Evolutionary conservation across 2,888 invertebrate genomes (phyloP).

Genomic region (Gryllus longicercus): DNA sequence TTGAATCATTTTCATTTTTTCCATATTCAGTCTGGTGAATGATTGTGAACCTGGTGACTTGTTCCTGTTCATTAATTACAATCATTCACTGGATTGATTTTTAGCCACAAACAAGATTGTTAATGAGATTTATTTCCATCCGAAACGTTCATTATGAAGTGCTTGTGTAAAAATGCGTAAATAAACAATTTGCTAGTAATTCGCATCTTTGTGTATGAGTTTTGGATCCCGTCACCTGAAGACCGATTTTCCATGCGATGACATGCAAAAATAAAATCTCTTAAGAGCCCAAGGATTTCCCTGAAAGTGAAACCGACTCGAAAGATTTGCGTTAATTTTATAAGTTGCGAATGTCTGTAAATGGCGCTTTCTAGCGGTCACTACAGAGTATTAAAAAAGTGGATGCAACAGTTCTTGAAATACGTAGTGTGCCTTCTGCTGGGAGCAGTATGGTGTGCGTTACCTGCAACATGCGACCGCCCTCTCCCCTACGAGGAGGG

Average conservation of each 20-base stretch:
- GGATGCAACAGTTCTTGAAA: too few species aligned
- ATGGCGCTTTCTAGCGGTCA: too few species aligned
- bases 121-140: conserved; percentile 1
- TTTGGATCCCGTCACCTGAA: neutral
- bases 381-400: too few species aligned
- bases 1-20: conserved; percentile 4
- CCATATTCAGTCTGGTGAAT: neutral
- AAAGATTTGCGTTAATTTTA: too few species aligned
- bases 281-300: too few species aligned
- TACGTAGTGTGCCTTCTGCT: too few species aligned
- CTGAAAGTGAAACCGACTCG: too few species aligned
- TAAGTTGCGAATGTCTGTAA: too few species aligned
- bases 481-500: too few species aligned
- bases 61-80: conserved; percentile 1
- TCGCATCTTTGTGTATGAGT: conserved; percentile 2
- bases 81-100: conserved; percentile 11
- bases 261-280: too few species aligned
- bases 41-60: neutral
- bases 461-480: too few species aligned
- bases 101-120: neutral
- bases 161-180: conserved; percentile 17
- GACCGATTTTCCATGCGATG: neutral
- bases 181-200: conserved; percentile 17
- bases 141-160: conserved; percentile 9
- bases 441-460: too few species aligned